Evolutionary conservation across 92 coral and sea anemone species (phyloP).

Genomic region (Zoanthus sansibaricus): DNA sequence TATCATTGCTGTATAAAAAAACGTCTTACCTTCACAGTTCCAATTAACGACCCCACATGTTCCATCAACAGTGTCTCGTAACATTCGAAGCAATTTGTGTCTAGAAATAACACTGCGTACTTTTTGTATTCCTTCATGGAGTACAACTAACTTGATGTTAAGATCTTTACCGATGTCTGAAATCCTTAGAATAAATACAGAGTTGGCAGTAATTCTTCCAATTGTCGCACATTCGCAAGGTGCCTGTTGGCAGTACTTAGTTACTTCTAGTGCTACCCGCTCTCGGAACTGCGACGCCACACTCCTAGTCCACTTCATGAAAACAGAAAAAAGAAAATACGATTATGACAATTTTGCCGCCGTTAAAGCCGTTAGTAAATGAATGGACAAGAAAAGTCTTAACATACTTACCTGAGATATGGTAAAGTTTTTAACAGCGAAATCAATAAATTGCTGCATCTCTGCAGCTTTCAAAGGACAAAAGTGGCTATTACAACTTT

Average conservation of each 20-base stretch:
- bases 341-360: neutral
- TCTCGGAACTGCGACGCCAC: conserved; percentile 1
- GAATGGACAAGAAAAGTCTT: neutral
- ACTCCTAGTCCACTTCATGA: neutral
- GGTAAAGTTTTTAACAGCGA: neutral
- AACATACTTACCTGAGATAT: neutral
- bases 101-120: conserved; percentile 12
- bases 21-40: conserved; percentile 14
- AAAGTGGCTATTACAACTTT: conserved; percentile 4
- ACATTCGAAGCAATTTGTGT: neutral
- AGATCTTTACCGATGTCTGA: conserved; percentile 21
- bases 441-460: neutral
- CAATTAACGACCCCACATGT: conserved; percentile 24
- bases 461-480: neutral
- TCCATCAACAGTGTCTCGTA: conserved; percentile 16
- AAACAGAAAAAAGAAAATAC: neutral
- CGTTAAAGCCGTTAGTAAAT: neutral
- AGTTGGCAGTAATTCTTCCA: neutral
- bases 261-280: conserved; percentile 4
- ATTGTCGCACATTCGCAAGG: conserved; percentile 15
- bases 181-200: neutral
- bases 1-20: neutral
- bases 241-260: conserved; percentile 12
- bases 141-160: conserved; percentile 14
- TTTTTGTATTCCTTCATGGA: neutral